Evolutionary conservation across 2,797 vertebrate species (phyloP).

Genomic region (Pipistrellus pygmaeus): DNA sequence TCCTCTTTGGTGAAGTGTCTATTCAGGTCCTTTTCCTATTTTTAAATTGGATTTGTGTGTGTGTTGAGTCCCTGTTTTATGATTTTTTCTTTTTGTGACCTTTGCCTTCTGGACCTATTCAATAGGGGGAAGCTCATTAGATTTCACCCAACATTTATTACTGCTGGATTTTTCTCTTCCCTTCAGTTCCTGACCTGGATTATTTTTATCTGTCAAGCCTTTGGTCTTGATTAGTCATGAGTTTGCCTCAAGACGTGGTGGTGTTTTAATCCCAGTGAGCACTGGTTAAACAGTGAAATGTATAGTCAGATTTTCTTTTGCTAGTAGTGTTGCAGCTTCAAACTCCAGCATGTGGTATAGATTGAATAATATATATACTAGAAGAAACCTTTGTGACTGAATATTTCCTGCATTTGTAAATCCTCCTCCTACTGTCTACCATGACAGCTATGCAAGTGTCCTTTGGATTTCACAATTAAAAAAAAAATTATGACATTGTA

Average conservation of each 20-base stretch:
- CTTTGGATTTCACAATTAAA: constrained; percentile 83
- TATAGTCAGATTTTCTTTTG: constrained; percentile 54
- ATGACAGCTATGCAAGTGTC: constrained; percentile 84
- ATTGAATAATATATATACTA: no score
- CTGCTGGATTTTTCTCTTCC: not conserved
- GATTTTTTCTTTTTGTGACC: not conserved
- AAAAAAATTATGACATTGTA: constrained; percentile 73
- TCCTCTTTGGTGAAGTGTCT: no score
- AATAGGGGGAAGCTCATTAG: constrained; percentile 8
- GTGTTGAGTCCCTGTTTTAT: not conserved
- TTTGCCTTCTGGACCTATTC: not conserved
- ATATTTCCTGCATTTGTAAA: constrained; percentile 84
- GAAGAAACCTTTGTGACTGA: constrained; percentile 81
- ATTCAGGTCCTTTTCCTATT: no score
- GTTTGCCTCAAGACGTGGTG: not conserved
- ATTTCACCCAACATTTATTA: not conserved
- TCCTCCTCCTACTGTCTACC: constrained; percentile 76
- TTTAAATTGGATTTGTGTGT: no score
- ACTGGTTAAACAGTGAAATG: constrained; percentile 58
- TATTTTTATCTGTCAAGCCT: constrained; percentile 31
- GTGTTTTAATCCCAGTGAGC: constrained; percentile 29
- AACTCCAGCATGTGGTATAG: constrained; percentile 44
- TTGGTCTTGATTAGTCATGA: constrained; percentile 33
- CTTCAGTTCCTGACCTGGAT: constrained; percentile 13
- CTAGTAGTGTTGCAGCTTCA: constrained; percentile 60